Percentiles rank a stretch among this genome's conserved stretches.
These are phyloP conservation scores for Cosmia trapezina DNA, from an alignment of 2,888 invertebrate genomes.

Conservation along the genomic window DNA sequence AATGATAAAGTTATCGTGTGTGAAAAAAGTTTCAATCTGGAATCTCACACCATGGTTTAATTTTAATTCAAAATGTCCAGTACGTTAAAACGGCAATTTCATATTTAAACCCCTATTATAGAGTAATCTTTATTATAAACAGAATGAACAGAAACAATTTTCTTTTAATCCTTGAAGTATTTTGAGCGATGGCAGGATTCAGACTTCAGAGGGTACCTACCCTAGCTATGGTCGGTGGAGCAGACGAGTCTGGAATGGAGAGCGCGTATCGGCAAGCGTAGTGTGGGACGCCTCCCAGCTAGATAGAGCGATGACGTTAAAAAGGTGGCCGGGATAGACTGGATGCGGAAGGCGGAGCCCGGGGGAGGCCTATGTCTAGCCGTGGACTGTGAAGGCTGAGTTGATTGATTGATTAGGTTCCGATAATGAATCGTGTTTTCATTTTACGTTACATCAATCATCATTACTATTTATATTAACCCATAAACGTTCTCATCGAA, in stretches of 20 bases:
- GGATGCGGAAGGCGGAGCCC: too few relatives aligned
- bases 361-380: background rate
- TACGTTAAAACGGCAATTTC: too few relatives aligned
- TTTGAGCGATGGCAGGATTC: constrained; percentile 3
- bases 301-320: background rate
- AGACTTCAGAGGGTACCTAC: background rate
- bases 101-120: too few relatives aligned
- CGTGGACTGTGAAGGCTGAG: background rate
- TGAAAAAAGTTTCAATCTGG: too few relatives aligned
- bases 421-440: constrained; percentile 17
- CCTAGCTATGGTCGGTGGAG: too few relatives aligned
- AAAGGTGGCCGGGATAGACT: background rate
- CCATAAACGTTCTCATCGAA: background rate
- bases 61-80: too few relatives aligned
- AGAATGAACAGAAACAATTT: background rate
- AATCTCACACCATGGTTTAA: too few relatives aligned
- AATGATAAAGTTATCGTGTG: too few relatives aligned
- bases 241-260: background rate
- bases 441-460: constrained; percentile 27
- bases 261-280: background rate
- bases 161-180: constrained; percentile 10
- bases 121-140: constrained; percentile 8
- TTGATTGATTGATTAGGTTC: background rate
- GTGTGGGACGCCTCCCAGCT: background rate
- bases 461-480: constrained; percentile 10